A percentile compares a stretch with the other conserved stretches of the same genome.
phyloP scores from a whole-genome alignment of 2,888 invertebrate species.

The Antheraea assamensis region DNA sequence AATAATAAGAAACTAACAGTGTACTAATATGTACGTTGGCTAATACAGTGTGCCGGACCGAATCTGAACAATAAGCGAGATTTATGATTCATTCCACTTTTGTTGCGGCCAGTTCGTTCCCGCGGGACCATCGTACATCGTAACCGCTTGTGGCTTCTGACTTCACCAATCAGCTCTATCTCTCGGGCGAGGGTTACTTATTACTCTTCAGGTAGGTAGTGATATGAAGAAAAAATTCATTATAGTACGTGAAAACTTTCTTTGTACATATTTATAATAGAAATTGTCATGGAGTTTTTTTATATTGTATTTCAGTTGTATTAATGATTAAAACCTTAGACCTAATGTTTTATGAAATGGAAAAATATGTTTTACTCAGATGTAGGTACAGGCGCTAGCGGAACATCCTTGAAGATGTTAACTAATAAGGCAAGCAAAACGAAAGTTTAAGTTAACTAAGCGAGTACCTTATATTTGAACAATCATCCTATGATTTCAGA shows the following conservation, averaged over 20 bases:
- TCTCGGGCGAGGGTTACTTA: neutral
- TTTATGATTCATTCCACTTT: slow-evolving; percentile 42
- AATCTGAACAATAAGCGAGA: slow-evolving; percentile 39
- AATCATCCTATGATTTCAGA: neutral
- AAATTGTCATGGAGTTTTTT: no score
- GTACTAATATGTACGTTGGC: slow-evolving; percentile 21
- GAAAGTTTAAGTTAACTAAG: neutral
- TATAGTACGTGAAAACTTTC: neutral
- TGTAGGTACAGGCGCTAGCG: neutral
- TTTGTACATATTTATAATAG: neutral
- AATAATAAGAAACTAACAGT: slow-evolving; percentile 24
- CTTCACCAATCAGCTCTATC: slow-evolving; percentile 12
- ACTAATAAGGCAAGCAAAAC: neutral
- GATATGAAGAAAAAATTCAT: slow-evolving; percentile 3
- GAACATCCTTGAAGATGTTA: neutral
- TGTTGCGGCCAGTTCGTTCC: slow-evolving; percentile 36
- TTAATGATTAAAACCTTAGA: neutral
- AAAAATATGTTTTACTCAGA: neutral
- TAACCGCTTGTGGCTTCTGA: slow-evolving; percentile 18
- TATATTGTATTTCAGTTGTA: neutral
- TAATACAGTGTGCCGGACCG: slow-evolving; percentile 25
- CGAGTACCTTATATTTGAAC: neutral
- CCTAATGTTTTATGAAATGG: neutral
- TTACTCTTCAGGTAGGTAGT: slow-evolving; percentile 1
- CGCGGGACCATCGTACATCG: slow-evolving; percentile 26